A percentile compares a stretch with the other conserved stretches of the same genome.
phyloP scores from a whole-genome alignment of 2,797 vertebrate genomes.

The Anas flavirostris region DNA sequence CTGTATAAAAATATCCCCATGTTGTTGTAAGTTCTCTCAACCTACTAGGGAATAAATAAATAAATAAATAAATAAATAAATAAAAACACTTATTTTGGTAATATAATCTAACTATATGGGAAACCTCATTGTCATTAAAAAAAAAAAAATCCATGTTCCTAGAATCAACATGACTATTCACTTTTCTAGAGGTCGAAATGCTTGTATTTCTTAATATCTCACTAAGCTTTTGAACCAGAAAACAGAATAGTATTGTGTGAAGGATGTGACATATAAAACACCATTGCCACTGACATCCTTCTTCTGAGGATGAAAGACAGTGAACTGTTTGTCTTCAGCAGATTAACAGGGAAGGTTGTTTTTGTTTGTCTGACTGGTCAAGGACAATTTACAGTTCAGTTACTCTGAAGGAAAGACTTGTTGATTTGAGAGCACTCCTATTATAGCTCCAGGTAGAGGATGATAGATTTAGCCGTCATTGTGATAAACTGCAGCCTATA shows the following conservation, averaged over 20 bases:
- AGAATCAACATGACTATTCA: constrained; percentile 10
- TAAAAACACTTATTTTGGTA: background rate
- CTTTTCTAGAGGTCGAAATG: background rate
- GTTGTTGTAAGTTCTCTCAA: background rate
- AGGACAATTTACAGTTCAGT: constrained; percentile 80
- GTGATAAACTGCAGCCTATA: constrained; percentile 66
- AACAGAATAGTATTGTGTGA: background rate
- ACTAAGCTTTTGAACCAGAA: background rate
- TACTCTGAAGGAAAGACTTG: constrained; percentile 77
- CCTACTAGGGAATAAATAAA: background rate
- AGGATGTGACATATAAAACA: constrained; percentile 54
- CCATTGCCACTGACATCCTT: constrained; percentile 36
- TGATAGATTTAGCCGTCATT: constrained; percentile 78
- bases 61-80: too few species aligned
- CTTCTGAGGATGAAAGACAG: constrained; percentile 25
- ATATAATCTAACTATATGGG: fast-evolving
- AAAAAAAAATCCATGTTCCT: background rate
- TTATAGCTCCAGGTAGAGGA: constrained; percentile 73
- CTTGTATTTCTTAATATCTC: background rate
- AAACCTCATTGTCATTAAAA: background rate
- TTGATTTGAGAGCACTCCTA: constrained; percentile 72
- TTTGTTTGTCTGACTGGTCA: constrained; percentile 78
- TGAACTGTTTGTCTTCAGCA: constrained; percentile 66
- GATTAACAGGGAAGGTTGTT: constrained; percentile 73
- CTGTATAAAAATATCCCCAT: background rate